Percentiles rank a stretch among this genome's conserved stretches.
phyloP scores from a whole-genome alignment of 2,113 vertebrate genomes.

The Trematocara zebra region DNA sequence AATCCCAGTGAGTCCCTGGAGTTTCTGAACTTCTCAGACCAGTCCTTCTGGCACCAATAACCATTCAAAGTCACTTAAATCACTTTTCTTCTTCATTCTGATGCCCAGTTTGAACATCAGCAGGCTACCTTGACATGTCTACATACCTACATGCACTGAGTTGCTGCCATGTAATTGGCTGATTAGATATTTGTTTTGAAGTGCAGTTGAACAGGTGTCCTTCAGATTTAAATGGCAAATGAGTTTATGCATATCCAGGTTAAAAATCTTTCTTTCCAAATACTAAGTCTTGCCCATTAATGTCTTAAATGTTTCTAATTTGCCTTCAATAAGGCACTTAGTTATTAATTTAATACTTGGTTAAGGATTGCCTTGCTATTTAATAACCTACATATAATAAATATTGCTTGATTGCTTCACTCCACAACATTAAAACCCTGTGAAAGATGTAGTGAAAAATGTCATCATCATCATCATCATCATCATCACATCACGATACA shows the following conservation, averaged over 20 bases:
- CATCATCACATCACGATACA: accelerated
- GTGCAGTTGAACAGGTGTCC: not conserved
- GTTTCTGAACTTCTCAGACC: not conserved
- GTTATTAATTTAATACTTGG: not conserved
- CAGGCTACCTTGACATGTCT: not conserved
- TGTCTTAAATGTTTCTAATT: not conserved
- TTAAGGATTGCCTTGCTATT: not conserved
- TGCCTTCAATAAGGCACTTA: not conserved
- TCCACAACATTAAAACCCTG: not conserved
- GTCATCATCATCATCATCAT: not conserved
- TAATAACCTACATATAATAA: not conserved
- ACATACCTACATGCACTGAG: not conserved
- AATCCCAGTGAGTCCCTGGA: not conserved
- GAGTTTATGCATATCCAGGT: not conserved
- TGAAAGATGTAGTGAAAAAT: not conserved
- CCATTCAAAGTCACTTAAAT: not conserved
- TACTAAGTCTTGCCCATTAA: not conserved
- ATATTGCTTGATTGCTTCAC: not conserved
- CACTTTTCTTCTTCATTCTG: not conserved
- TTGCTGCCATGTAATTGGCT: not conserved
- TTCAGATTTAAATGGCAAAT: not conserved
- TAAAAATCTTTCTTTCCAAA: not conserved
- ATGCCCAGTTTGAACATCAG: not conserved
- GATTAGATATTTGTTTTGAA: not conserved
- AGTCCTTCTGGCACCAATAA: not conserved